Base-by-base conservation (phyloP, 2,888 invertebrate species). In the Tiliacea citrago region DNA sequence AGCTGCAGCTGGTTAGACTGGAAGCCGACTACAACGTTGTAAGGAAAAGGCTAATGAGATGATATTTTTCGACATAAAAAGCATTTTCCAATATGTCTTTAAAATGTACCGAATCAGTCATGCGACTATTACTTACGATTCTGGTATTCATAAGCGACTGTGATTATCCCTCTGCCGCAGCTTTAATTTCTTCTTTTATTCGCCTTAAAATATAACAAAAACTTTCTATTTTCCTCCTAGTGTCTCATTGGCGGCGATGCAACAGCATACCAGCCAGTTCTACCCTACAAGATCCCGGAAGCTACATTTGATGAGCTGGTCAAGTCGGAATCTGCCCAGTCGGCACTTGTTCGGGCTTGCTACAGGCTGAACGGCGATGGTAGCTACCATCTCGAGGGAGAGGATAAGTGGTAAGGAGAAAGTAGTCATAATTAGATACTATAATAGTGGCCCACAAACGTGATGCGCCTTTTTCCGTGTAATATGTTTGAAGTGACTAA, bases 181-280 rank as follows among this genome's bases (percentile, higher is more conserved):
- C 9, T 55, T 55, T n/a, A 53, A 16, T 6, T n/a, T n/a, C n/a
- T n/a, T n/a, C n/a, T n/a, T n/a, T n/a, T n/a, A n/a, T 35, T 6
- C 16, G 6, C 21, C 16, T 10, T 35, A 7, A 57, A 66, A 66
- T 57, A 66, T 16, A 35, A 35, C 16, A 35, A 35, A 16, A n/a
- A 3, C 49, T 39, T 58, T 55, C 35, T 47, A 35, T 39, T 73
- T 69, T 45, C 74, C 16, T 70, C 51, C 42, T 81, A 96, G 96
- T 96, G 96, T 74, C 89, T 96, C 63, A 90, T 96, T 73, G 96
- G 96, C 0, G 96, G 96, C 3, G 95, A 96, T 24, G 90, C 95
- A 0, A 90, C 95, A 4, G 90, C 91, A 0, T 96, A 96, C 89
- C 94, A 94, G 69, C 96, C 96, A 55, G 94, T 95, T 6, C 88